Percentiles rank a stretch among this genome's conserved stretches.
Conservation (phyloP, 2,888 invertebrate species). For the Dascillus cervinus region DNA sequence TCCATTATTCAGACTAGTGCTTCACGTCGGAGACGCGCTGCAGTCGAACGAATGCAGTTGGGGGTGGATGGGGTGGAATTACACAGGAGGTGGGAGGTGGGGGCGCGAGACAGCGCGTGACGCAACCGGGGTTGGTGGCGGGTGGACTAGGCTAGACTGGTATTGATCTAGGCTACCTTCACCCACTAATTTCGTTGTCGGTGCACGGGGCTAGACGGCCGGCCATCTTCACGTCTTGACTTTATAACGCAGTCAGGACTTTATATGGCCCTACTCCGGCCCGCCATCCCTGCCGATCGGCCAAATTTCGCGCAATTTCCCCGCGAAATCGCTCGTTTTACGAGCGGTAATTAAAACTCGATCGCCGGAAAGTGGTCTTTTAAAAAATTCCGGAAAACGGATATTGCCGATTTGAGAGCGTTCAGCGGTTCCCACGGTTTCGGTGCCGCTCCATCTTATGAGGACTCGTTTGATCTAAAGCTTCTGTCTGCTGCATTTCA, state of each 20-base stretch:
- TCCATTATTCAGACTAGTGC: constrained; percentile 28
- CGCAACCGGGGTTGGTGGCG: constrained; percentile 29
- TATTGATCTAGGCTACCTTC: constrained; percentile 43
- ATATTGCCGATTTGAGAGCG: too few relatives aligned
- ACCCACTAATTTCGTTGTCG: constrained; percentile 42
- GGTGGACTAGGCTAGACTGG: constrained; percentile 40
- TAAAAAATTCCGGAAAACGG: too few relatives aligned
- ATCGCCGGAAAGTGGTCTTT: too few relatives aligned
- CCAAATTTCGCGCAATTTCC: too few relatives aligned
- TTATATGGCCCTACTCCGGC: too few relatives aligned
- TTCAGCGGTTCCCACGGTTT: too few relatives aligned
- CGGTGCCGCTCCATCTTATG: too few relatives aligned
- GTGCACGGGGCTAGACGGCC: constrained; percentile 25
- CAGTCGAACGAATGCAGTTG: constrained; percentile 23
- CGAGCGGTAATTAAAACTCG: too few relatives aligned
- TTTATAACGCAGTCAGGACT: constrained; percentile 19
- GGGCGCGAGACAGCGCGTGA: constrained; percentile 26
- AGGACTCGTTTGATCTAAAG: constrained; percentile 18
- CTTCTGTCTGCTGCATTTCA: constrained; percentile 20
- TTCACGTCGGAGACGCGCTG: constrained; percentile 19
- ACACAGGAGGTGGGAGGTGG: constrained; percentile 14
- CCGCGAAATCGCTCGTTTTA: too few relatives aligned
- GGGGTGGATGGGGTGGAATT: constrained; percentile 17
- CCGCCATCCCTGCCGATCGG: too few relatives aligned
- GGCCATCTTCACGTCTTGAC: constrained; percentile 28